phyloP scores from a whole-genome alignment of 2,888 invertebrate species.

The Phyllotreta striolata region DNA sequence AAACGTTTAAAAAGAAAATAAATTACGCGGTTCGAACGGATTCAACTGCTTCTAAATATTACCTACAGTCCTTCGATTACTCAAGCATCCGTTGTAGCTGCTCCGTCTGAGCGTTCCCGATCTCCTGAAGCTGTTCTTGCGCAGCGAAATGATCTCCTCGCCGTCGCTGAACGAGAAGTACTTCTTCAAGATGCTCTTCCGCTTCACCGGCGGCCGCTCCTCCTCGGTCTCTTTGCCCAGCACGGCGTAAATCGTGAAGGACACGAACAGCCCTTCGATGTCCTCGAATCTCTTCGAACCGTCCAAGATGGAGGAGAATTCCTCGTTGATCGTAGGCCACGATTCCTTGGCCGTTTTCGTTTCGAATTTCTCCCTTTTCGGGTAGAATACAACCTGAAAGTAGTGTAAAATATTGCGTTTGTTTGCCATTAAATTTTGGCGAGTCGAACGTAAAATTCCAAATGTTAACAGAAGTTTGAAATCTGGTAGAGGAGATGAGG shows the following conservation, averaged over 20 bases:
- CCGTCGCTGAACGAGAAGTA: conserved; percentile 60
- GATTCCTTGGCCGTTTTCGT: conserved; percentile 77
- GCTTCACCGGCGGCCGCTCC: conserved; percentile 48
- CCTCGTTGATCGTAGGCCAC: conserved; percentile 84
- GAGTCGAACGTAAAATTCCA: conserved; percentile 5
- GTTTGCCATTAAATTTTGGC: not conserved
- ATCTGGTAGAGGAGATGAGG: no score
- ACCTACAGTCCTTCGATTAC: conserved; percentile 70
- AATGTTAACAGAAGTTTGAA: no score
- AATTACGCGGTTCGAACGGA: not conserved
- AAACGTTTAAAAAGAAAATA: not conserved
- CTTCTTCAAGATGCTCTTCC: conserved; percentile 42
- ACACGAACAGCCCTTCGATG: conserved; percentile 73
- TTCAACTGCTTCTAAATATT: no score
- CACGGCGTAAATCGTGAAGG: conserved; percentile 73
- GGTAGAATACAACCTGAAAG: conserved; percentile 77
- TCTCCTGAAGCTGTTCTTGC: conserved; percentile 39
- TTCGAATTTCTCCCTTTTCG: conserved; percentile 78
- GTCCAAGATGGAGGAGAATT: conserved; percentile 73
- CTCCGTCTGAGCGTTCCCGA: conserved; percentile 52
- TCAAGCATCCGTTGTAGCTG: conserved; percentile 62
- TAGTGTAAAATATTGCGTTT: not conserved
- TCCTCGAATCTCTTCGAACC: conserved; percentile 66
- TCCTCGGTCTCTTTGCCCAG: conserved; percentile 66
- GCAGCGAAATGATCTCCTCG: conserved; percentile 43